Evolutionary conservation across 37 sponge, comb jelly and placozoan species (phyloP), one percentile per base, ranked within the genome.

Genomic region (Ephydatia muelleri): DNA sequence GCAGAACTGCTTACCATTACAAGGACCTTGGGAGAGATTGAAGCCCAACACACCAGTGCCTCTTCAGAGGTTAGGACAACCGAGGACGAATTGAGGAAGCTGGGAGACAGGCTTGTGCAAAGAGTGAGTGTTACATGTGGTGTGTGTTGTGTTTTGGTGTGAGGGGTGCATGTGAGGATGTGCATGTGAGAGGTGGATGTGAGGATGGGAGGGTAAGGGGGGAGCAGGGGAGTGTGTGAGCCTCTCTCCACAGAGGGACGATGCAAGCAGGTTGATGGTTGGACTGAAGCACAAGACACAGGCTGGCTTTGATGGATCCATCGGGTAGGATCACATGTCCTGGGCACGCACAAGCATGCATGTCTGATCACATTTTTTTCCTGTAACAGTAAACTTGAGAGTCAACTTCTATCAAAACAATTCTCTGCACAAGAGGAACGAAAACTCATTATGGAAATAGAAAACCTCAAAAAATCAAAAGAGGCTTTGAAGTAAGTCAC

Each of bases 251-350:
- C 34, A 87, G 87, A 79, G 67, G 48, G 76, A 66, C 14, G 82
- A 80, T 27, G 81, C 87, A 43, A 81, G 82, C 64, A 65, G 65
- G 36, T 32, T 80, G 0, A 21, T 87, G 76, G 87, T 76, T 65
- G 87, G 87, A 21, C 76, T 87, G 73, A 57, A 77, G 35, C 73
- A 87, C 81, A 80, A 81, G 74, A 65, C 82, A n/a, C 68, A 73
- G 33, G 80, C 72, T 28, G 49, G 82, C 25, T 66, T 80, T 81
- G 87, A 87, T 27, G 75, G 75, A 26, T 81, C 81, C 6, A 35
- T 87, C 0, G 72, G 68, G 87, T 87, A 38, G 57, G 80, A 36
- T 23, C 16, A 19, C 19, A 57, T 8, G 8, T 22, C 21, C 74
- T 73, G 36, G 72, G 19, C 33, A 30, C 16, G 72, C 72, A 72